These are phyloP conservation scores for Agrotis puta DNA, from an alignment of 2,888 invertebrate genomes.

Conservation along the genomic window DNA sequence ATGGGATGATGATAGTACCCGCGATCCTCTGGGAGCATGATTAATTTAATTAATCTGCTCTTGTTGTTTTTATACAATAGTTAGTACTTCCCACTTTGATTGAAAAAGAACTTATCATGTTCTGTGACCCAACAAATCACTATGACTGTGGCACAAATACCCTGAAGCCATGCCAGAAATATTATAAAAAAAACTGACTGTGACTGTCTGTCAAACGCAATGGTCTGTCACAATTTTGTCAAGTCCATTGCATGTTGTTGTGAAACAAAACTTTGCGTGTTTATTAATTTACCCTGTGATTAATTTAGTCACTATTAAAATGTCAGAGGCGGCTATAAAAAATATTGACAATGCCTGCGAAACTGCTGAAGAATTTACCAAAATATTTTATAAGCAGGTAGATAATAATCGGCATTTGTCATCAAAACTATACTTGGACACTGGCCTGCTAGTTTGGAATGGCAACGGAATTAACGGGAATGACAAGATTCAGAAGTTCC, in stretches of 20 bases:
- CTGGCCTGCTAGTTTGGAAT: slow-evolving; percentile 97
- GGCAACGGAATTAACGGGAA: slow-evolving; percentile 96
- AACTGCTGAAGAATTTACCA: slow-evolving; percentile 97
- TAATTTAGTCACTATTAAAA: slow-evolving; percentile 52
- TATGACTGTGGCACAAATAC: no score
- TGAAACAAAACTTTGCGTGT: neutral
- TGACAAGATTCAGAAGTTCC: slow-evolving; percentile 96
- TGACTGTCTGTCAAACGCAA: neutral
- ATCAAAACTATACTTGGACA: slow-evolving; percentile 95
- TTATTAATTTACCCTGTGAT: neutral
- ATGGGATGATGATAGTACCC: no score
- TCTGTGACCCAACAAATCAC: no score
- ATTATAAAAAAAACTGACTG: no score
- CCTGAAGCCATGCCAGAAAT: no score
- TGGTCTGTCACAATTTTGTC: neutral
- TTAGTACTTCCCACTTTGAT: no score
- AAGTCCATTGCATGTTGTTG: slow-evolving; percentile 22
- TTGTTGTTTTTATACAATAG: no score
- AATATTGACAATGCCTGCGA: slow-evolving; percentile 95
- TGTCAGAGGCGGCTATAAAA: slow-evolving; percentile 90
- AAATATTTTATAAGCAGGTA: slow-evolving; percentile 96
- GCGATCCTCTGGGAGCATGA: no score
- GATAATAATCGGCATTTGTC: slow-evolving; percentile 96
- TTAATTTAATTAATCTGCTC: no score
- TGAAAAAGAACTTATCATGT: no score